Base-by-base conservation (phyloP, 2,888 invertebrate species). In the Leptinotarsa haldemani region DNA sequence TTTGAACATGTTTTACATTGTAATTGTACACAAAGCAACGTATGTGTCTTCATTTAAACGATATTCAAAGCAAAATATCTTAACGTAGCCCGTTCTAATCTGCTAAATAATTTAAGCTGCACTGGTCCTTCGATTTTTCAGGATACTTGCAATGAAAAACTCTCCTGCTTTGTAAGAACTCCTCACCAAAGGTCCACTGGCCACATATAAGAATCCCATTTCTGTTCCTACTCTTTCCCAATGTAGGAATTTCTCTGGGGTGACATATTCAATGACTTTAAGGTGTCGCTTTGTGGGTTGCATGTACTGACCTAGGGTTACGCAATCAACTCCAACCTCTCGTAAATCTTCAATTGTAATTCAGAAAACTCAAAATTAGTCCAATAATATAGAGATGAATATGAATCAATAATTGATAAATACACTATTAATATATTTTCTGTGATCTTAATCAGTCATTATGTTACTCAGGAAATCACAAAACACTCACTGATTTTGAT, bases 241-340 rank as follows among this genome's bases (percentile, higher is more conserved):
- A 70, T 93, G 89, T 83, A 94, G 90, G 86, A 95, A 99, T 88
- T 97, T 97, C 77, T 94, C 95, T 0, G 99, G 99, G 0, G 97
- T 98, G 0, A 99, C 96, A 88, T 99, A 99, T 87, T 99, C 99
- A 1, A 83, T 80, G 7, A 98, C 95, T 89, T 95, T 96, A 40
- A 99, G 89, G 87, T 99, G 99, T 12, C 94, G 91, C 84, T 97
- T 98, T 0, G 99, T 99, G 0, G 99, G 99, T 87, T 99, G 99
- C 98, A 99, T 99, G 88, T 99, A 99, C 85, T 99, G 99, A 0
- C 99, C 99, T 5, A 99, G 89, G 0, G 99, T 99, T 0, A 99
- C 87, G 85, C 98, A 98, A 87, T 99, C 99, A 0, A 99, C 99
- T 50, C 93, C 95, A 0, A 90, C 92, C 40, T 88, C 88, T 71